Evolutionary conservation across 2,797 vertebrate species (phyloP).

Genomic region (Thamnophis elegans): DNA sequence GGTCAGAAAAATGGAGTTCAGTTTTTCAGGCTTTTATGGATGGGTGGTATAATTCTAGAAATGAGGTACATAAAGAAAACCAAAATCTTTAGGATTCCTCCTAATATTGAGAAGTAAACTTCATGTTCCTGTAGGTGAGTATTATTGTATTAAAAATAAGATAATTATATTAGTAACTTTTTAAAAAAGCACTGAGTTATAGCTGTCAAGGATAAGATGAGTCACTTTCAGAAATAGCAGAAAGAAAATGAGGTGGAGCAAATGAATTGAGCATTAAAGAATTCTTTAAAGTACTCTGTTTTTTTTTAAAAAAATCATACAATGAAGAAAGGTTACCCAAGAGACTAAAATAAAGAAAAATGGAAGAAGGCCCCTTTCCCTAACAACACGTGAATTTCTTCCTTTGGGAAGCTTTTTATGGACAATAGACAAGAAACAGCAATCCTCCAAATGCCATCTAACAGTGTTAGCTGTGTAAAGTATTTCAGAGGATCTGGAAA

Average conservation of each 20-base stretch:
- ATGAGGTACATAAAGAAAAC: not conserved
- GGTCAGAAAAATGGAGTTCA: not conserved
- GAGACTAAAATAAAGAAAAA: conserved; percentile 43
- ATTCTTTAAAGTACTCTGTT: conserved; percentile 8
- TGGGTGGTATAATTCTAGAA: not conserved
- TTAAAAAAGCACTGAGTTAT: not conserved
- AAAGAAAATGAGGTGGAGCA: conserved; percentile 14
- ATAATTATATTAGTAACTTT: conserved; percentile 12
- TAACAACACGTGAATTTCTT: conserved; percentile 31
- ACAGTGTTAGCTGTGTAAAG: conserved; percentile 30
- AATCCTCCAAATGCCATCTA: conserved; percentile 33
- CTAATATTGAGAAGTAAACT: not conserved
- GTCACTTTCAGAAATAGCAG: conserved; percentile 9
- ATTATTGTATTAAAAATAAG: rapidly evolving
- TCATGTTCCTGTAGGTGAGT: not conserved
- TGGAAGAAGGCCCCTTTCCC: conserved; percentile 7
- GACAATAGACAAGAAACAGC: conserved; percentile 35
- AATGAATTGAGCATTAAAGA: conserved; percentile 31
- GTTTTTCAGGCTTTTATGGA: not conserved
- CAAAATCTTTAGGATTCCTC: not conserved
- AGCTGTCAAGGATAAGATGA: conserved; percentile 13
- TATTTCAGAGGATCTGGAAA: conserved; percentile 22
- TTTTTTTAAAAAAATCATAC: rapidly evolving
- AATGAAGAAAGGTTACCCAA: conserved; percentile 23
- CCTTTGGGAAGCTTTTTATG: conserved; percentile 2